Evolutionary conservation across 1,140 invertebrate genomes (phyloP).

Genomic region (Musca vetustissima): DNA sequence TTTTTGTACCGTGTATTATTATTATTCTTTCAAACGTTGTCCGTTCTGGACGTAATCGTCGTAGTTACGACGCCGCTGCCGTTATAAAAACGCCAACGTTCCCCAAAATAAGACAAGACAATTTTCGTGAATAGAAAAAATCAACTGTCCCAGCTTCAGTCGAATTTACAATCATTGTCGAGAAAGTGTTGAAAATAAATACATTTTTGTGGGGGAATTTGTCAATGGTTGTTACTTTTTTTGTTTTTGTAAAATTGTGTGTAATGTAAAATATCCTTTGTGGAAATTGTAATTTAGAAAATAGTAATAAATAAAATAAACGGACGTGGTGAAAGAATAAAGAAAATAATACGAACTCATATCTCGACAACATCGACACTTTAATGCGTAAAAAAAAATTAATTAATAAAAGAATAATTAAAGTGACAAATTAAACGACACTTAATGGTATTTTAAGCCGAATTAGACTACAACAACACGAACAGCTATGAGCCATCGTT

Average conservation of each 20-base stretch:
- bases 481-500: constrained; percentile 9
- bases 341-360: neutral
- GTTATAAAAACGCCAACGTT: too few species aligned
- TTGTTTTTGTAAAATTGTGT: too few species aligned
- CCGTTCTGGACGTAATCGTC: neutral
- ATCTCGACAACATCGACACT: neutral
- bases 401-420: neutral
- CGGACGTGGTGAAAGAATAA: neutral
- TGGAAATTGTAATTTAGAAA: neutral
- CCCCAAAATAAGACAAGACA: too few species aligned
- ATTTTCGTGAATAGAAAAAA: too few species aligned
- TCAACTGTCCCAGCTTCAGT: too few species aligned
- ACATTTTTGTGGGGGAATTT: too few species aligned
- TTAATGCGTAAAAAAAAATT: neutral
- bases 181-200: too few species aligned
- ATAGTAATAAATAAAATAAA: too few species aligned
- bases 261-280: too few species aligned
- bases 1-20: constrained; percentile 13
- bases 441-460: neutral
- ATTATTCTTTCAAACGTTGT: constrained; percentile 21
- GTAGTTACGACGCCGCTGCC: too few species aligned
- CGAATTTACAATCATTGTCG: too few species aligned
- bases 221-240: too few species aligned
- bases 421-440: neutral
- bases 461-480: neutral